Evolutionary conservation across 2,113 vertebrate genomes (phyloP), one percentile per base, ranked within the genome.

Genomic region (Camarhynchus parvulus): DNA sequence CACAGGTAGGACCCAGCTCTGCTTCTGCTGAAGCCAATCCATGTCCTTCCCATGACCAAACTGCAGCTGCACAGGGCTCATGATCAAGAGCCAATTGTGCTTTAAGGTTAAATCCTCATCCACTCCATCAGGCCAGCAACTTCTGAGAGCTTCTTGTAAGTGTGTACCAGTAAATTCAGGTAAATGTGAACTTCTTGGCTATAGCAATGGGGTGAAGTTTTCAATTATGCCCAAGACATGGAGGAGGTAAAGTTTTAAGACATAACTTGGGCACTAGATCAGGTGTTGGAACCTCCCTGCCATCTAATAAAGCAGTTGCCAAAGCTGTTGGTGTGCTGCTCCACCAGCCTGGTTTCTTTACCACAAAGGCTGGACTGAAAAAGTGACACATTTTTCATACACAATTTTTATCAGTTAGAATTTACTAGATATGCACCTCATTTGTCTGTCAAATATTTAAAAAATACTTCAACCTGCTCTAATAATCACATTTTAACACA

Each of bases 391-490:
- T 79, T 90, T 92, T 82, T 70, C 88, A 95, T 75, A 94, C 83
- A 88, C 76, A 50, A 50, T 42, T 90, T 90, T 87, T 64, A 89
- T 61, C 77, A 87, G 78, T 97, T 82, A 89, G 83, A 84, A 92
- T 83, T 94, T 92, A 72, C 95, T 92, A 89, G 88, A 83, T 95
- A 95, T 75, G 83, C 24, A 24, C 53, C 88, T 90, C 76, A 75
- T 83, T 83, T 83, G 39, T 75, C 73, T 70, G 84, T 85, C 90
- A 92, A 90, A 96, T 93, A 92, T 89, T 96, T 95, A 0, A 94
- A 97, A 96, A 95, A 94, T 86, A 89, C 80, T 92, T 95, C 83
- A 67, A 75, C 64, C 96, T 94, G 95, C 86, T 94, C 96, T 95
- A 95, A 92, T 81, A 81, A 87, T 59, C 83, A 94, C 85, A 90